Percentiles rank a stretch among this genome's conserved stretches.
phyloP scores from a whole-genome alignment of 2,888 invertebrate species.

The Cylloceria caligata region DNA sequence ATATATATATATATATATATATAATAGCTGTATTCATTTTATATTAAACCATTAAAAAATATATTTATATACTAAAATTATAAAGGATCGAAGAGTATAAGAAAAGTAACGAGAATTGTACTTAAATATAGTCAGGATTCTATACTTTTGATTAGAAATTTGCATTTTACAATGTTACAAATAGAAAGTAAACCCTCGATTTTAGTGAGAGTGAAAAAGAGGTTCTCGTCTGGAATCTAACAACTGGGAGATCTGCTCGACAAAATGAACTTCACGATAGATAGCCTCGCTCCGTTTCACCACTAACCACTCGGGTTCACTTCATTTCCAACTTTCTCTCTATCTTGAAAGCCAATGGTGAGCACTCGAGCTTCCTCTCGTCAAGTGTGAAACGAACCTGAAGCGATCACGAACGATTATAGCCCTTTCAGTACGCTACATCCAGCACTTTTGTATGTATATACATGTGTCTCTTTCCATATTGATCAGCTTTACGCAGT shows the following conservation, averaged over 20 bases:
- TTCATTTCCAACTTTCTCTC: slow-evolving; percentile 35
- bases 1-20: too few relatives aligned
- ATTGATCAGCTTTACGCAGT: slow-evolving; percentile 50
- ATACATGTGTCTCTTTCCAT: slow-evolving; percentile 38
- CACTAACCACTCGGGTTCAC: slow-evolving; percentile 2
- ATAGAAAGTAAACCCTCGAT: background rate
- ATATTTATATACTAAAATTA: too few relatives aligned
- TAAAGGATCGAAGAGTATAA: background rate
- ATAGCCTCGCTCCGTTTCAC: slow-evolving; percentile 12
- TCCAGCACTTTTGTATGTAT: background rate
- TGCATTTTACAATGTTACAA: background rate
- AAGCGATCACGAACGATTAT: slow-evolving; percentile 55
- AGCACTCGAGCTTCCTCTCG: slow-evolving; percentile 39
- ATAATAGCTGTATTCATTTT: too few relatives aligned
- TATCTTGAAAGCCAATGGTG: background rate
- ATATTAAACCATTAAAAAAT: too few relatives aligned
- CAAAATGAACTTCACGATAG: slow-evolving; percentile 34
- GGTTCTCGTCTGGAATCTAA: background rate
- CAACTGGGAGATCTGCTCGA: background rate
- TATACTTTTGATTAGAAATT: background rate
- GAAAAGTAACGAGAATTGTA: background rate
- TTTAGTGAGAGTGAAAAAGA: background rate
- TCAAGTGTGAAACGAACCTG: slow-evolving; percentile 50
- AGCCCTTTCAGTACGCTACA: background rate
- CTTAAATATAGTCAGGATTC: background rate